Evolutionary conservation across 2,113 vertebrate genomes (phyloP).

Genomic region (Falcunculus frontatus): DNA sequence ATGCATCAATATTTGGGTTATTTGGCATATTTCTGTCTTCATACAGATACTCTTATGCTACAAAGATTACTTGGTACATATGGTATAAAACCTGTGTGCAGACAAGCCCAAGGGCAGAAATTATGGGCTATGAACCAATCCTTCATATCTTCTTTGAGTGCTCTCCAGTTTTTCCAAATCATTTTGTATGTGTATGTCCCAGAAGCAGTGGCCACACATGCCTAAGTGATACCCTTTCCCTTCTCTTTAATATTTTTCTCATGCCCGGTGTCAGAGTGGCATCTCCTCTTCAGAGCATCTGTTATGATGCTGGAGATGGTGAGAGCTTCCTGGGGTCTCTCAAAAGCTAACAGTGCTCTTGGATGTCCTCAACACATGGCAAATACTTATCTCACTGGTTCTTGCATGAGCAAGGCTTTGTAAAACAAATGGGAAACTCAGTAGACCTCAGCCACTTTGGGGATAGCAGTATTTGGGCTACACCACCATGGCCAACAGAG

Average conservation of each 20-base stretch:
- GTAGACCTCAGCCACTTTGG: background rate
- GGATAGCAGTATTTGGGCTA: background rate
- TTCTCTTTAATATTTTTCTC: background rate
- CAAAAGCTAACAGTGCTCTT: background rate
- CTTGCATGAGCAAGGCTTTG: background rate
- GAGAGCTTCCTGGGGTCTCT: rapidly evolving
- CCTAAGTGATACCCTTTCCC: background rate
- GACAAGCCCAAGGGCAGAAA: background rate
- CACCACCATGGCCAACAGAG: background rate
- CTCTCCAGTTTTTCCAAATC: background rate
- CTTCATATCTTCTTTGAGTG: background rate
- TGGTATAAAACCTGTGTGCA: background rate
- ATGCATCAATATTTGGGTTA: background rate
- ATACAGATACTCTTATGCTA: background rate
- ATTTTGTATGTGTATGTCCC: background rate
- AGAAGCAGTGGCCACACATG: background rate
- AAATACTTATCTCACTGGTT: background rate
- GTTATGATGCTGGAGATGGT: background rate
- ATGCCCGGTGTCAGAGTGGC: background rate
- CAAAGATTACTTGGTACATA: background rate
- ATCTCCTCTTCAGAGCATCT: background rate
- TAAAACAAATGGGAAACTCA: background rate
- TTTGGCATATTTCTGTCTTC: background rate
- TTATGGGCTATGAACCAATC: background rate
- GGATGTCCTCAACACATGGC: background rate